Evolutionary conservation across 2,113 vertebrate genomes (phyloP), one percentile per base, ranked within the genome.

Genomic region (Oenanthe oenanthe): DNA sequence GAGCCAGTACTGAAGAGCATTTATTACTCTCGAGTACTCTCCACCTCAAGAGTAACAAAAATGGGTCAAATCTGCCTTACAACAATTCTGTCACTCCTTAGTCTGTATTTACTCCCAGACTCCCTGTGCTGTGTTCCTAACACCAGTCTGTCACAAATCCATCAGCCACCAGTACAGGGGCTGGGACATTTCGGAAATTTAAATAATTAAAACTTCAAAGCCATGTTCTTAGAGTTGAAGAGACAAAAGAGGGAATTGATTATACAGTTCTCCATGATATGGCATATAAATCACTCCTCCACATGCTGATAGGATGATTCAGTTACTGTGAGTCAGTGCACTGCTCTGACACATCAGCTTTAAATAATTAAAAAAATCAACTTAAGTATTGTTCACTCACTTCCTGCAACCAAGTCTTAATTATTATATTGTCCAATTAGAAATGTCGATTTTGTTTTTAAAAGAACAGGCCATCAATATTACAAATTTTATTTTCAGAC

Each of bases 221-320:
- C 24, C 28, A 8, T 3, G 13, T 48, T 95, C 74, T 76, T 54
- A 26, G 58, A 53, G 32, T 62, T 57, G 54, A 73, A 34, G 67
- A 73, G 94, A 79, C 50, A 94, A 73, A 60, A 76, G 60, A 54
- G 7, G 38, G 75, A 58, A 93, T 56, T 86, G 79, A 93, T 80
- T 77, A 62, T 32, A 12, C 71, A 76, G 78, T 61, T 73, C 92
- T 78, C 42, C 8, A 3, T 38, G 36, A 45, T 43, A 31, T 24
- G 54, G 81, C 85, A 70, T 31, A 67, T 22, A 95, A 79, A 94
- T 91, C 82, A 83, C 91, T 94, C 94, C 79, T 92, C 88, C 94
- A 85, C 67, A 77, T 0, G 28, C 72, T 73, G 85, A 77, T 58
- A 48, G 78, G 92, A 85, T 97, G 96, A 97, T 94, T 96, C 96